Conservation (phyloP, 53 echinoderm and acorn worm genomes). For the Pentamera pediparva region DNA sequence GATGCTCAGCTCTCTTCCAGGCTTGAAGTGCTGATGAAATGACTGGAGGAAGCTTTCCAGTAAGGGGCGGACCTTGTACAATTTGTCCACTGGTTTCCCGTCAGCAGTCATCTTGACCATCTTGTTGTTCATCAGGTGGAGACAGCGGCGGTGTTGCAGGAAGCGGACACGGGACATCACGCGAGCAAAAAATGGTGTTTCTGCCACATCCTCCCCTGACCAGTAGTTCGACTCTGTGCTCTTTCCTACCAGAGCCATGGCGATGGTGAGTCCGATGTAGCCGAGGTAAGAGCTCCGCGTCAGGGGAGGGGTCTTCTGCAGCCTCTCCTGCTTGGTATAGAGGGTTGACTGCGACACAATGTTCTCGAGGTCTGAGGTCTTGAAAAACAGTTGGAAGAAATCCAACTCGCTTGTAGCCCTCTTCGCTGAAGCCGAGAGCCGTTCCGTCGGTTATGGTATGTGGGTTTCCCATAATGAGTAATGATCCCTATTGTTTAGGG, state of each 20-base stretch:
- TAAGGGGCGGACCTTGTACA: background rate
- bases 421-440: too few relatives aligned
- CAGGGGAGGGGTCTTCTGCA: background rate
- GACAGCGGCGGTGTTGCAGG: background rate
- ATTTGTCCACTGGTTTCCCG: background rate
- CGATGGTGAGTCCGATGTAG: too few relatives aligned
- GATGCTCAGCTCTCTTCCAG: background rate
- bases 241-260: background rate
- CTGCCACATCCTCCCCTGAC: too few relatives aligned
- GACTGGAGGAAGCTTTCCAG: too few relatives aligned
- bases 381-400: background rate
- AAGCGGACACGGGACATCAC: background rate
- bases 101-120: background rate
- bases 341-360: background rate
- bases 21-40: background rate
- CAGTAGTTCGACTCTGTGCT: background rate
- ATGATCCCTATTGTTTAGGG: too few relatives aligned
- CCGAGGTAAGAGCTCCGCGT: background rate
- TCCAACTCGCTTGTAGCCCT: too few relatives aligned
- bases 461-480: too few relatives aligned
- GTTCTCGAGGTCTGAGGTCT: background rate
- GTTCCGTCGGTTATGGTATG: too few relatives aligned
- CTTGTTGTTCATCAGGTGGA: background rate
- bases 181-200: too few relatives aligned
- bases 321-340: background rate